Conservation (phyloP, 2,888 invertebrate genomes). For the Labia minor region DNA sequence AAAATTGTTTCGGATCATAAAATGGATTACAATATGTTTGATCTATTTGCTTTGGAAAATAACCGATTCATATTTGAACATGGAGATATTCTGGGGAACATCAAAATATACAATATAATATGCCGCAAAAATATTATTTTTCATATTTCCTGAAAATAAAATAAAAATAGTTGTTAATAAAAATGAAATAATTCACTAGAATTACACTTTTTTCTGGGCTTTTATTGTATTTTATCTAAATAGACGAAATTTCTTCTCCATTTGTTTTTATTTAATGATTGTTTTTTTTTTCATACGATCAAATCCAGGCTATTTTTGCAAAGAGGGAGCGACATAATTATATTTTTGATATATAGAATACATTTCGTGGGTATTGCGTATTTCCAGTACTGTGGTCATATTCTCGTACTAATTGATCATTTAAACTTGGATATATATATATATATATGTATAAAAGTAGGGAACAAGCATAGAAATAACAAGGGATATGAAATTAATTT, state of each 20-base stretch:
- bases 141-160: neutral
- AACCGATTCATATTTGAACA: conserved; percentile 1
- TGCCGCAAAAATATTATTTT: neutral
- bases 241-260: neutral
- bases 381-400: neutral
- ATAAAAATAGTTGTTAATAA: neutral
- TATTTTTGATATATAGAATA: neutral
- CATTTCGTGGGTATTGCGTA: neutral
- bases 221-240: neutral
- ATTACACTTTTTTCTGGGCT: no score
- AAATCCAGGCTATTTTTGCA: neutral
- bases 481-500: conserved; percentile 13
- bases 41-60: conserved; percentile 13
- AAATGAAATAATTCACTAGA: neutral
- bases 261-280: neutral
- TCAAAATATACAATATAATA: conserved; percentile 1
- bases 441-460: neutral
- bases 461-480: neutral
- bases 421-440: neutral
- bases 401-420: conserved; percentile 7
- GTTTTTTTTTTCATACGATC: neutral
- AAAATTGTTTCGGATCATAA: conserved; percentile 13
- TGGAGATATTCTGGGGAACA: neutral
- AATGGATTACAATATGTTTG: conserved; percentile 13
- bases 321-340: neutral